Conservation (phyloP, 1,140 invertebrate genomes). For the Orchesella cincta region DNA sequence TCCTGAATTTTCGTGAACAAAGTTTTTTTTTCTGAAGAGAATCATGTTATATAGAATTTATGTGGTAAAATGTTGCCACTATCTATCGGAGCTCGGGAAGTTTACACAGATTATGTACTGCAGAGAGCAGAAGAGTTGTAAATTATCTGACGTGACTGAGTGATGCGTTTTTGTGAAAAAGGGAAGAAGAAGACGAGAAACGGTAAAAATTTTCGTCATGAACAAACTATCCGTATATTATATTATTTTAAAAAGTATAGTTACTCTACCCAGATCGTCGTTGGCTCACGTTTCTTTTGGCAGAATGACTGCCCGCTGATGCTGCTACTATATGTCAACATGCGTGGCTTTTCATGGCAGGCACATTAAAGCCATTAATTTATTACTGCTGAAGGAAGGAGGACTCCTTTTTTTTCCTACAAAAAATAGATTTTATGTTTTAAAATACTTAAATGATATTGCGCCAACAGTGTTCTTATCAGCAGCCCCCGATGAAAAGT, state of each 20-base stretch:
- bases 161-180: conserved; percentile 8
- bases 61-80: too few relatives aligned
- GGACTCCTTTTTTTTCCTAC: conserved; percentile 5
- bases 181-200: conserved; percentile 25
- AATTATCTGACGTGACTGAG: conserved; percentile 26
- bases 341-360: conserved; percentile 8
- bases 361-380: conserved; percentile 3
- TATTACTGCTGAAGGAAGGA: not conserved
- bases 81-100: too few relatives aligned
- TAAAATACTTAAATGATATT: too few relatives aligned
- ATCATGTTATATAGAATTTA: not conserved
- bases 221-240: conserved; percentile 7
- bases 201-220: conserved; percentile 26
- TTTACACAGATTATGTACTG: too few relatives aligned
- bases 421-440: not conserved
- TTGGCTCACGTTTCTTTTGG: conserved; percentile 9
- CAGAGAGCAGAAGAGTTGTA: conserved; percentile 19
- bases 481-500: too few relatives aligned
- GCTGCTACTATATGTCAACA: conserved; percentile 23
- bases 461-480: too few relatives aligned
- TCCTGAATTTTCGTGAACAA: conserved; percentile 26
- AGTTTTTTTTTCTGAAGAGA: conserved; percentile 14
- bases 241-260: too few relatives aligned
- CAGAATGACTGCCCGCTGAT: conserved; percentile 11
- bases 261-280: not conserved